phyloP scores from a whole-genome alignment of 2,113 vertebrate species.

The Athene noctua region DNA sequence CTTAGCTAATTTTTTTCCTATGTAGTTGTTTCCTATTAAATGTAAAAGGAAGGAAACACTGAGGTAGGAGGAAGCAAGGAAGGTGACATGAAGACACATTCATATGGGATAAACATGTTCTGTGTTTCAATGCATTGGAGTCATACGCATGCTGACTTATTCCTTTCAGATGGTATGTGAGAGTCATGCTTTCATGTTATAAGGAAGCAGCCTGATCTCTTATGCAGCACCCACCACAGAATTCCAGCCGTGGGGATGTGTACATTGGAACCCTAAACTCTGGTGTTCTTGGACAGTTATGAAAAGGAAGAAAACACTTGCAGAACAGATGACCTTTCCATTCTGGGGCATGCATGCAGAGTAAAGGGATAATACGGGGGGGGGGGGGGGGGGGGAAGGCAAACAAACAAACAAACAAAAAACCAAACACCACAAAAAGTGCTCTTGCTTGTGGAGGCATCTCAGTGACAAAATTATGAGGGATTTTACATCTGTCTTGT shows the following conservation, averaged over 20 bases:
- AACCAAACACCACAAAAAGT: not conserved
- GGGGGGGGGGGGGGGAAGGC: no score
- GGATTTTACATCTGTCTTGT: not conserved
- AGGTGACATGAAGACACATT: not conserved
- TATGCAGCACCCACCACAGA: not conserved
- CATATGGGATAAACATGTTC: not conserved
- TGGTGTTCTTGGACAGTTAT: not conserved
- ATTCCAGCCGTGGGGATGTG: not conserved
- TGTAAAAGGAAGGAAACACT: not conserved
- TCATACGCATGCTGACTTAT: accelerated
- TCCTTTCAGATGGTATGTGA: not conserved
- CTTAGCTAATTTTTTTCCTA: not conserved
- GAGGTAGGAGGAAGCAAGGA: not conserved
- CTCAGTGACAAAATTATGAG: not conserved
- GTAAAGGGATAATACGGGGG: not conserved
- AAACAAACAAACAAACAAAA: not conserved
- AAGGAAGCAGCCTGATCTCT: not conserved
- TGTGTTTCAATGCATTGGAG: not conserved
- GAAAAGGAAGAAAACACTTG: not conserved
- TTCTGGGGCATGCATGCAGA: not conserved
- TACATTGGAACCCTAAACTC: not conserved
- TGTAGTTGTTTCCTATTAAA: not conserved
- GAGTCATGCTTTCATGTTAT: not conserved
- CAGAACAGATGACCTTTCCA: not conserved
- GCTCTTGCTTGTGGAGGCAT: not conserved